These are phyloP conservation scores for Nasua narica DNA, from an alignment of 2,797 vertebrate species.

Conservation along the genomic window DNA sequence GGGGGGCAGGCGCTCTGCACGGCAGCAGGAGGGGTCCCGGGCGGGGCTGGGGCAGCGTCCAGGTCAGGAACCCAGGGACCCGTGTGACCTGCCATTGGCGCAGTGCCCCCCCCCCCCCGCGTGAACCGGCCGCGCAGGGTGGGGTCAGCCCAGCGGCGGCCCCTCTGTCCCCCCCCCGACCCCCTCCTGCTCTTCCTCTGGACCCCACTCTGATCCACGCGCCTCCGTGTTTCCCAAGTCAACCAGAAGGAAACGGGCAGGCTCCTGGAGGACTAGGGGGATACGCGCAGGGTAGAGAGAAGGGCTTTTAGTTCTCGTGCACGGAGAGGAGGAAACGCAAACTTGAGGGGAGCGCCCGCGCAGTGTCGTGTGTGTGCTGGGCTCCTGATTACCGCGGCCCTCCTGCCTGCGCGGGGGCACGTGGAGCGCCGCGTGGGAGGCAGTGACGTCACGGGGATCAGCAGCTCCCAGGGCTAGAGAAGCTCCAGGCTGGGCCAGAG, in stretches of 20 bases:
- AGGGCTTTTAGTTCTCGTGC: neutral
- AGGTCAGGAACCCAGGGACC: too few relatives aligned
- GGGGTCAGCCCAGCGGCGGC: neutral
- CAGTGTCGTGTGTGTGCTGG: neutral
- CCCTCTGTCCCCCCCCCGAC: neutral
- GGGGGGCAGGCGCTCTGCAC: rapidly evolving
- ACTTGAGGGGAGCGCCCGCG: neutral
- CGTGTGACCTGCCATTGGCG: rapidly evolving
- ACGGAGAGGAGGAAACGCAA: neutral
- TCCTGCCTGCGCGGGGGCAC: neutral
- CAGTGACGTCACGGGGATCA: neutral
- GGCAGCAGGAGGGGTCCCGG: too few relatives aligned
- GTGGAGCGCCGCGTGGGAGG: neutral
- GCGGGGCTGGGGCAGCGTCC: neutral
- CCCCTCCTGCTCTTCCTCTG: neutral
- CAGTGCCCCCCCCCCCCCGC: too few relatives aligned
- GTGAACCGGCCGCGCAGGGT: rapidly evolving
- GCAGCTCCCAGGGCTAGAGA: neutral
- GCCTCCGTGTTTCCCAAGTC: neutral
- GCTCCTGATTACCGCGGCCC: neutral
- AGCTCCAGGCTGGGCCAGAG: neutral
- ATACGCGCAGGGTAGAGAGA: rapidly evolving
- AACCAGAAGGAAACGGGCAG: neutral
- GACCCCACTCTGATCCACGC: neutral
- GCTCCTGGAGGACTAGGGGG: neutral